phyloP scores from a whole-genome alignment of 2,113 vertebrate genomes.

The Athene noctua region DNA sequence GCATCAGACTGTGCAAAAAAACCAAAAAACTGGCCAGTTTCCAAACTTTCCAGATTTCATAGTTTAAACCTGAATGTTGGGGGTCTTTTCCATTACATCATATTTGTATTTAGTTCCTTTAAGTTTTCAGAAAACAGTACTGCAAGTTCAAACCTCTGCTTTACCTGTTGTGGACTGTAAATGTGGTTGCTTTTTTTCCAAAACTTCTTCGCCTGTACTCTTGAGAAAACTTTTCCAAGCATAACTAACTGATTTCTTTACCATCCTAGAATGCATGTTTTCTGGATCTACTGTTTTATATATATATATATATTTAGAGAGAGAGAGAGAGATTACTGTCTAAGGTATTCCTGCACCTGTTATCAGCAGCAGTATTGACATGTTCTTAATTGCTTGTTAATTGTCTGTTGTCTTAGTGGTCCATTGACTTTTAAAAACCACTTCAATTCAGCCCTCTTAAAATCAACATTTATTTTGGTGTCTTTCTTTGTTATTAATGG shows the following conservation, averaged over 20 bases:
- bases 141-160: neutral
- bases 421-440: neutral
- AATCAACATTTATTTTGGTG: neutral
- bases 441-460: neutral
- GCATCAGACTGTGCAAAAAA: neutral
- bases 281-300: neutral
- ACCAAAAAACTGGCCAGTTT: neutral
- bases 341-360: neutral
- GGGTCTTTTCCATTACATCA: neutral
- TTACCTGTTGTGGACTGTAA: neutral
- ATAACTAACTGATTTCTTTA: neutral
- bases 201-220: neutral
- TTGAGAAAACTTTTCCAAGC: neutral
- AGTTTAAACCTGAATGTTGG: neutral
- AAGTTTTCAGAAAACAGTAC: neutral
- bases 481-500: neutral
- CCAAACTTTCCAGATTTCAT: neutral
- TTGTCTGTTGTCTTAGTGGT: neutral
- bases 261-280: neutral
- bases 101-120: neutral
- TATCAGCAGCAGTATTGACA: neutral
- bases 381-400: neutral
- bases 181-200: neutral
- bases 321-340: neutral
- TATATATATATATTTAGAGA: neutral